Base-by-base conservation (phyloP, 2,888 invertebrate species). In the Aleiodes testaceus region DNA sequence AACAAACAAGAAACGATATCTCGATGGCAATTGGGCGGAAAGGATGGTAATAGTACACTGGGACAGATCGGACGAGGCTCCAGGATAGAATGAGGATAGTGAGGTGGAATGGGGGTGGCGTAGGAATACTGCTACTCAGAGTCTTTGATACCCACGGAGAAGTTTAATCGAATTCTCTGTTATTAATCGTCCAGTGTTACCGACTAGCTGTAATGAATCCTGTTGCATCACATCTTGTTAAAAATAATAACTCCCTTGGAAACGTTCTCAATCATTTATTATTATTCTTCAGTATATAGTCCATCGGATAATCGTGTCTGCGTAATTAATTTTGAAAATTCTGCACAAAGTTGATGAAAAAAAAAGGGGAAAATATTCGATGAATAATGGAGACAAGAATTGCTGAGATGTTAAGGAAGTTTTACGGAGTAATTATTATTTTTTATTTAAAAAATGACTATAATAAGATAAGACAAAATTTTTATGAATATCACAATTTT, bases 101-200 rank as follows among this genome's bases (percentile, higher is more conserved):
- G 2, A 16, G 12, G 69, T 45, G 6, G 26, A 66, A 11, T 30
- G 1, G 1, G 42, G 26, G 50, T 18, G 30, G 9, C 18, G 50
- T 36, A 36, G 36, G 9, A 36, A 36, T 36, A 36, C 36, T 36
- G 36, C 36, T 36, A 36, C 9, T 11, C 36, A 36, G 36, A 36
- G 36, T 26, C 36, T 36, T 36, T 36, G 36, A 36, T 36, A 59
- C n/a, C 65, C 63, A 72, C 61, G 73, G 72, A 64, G 72, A 72
- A 76, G 72, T 69, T 76, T 72, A 73, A 76, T 76, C 76, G 76
- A 75, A 75, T 75, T 75, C 70, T 73, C 70, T 61, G 72, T 75
- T 76, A 76, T 72, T 76, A 76, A 76, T 76, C 74, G 74, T 75
- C 65, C 70, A 59, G 65, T 68, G 67, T 66, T 52, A 61, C 55